Conservation (phyloP, 2,888 invertebrate species). For the Malthinus flaveolus region DNA sequence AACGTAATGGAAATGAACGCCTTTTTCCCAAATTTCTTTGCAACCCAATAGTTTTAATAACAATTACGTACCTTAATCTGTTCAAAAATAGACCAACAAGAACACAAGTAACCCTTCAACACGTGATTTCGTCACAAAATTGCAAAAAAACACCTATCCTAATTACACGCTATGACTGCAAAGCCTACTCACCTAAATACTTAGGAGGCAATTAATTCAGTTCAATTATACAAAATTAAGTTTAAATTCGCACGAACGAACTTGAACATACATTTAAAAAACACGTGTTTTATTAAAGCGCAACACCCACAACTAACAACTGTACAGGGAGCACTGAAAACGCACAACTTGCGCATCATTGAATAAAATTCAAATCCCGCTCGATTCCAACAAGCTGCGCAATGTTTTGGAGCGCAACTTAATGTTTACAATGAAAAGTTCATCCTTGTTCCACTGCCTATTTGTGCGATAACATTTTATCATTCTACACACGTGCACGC, state of each 20-base stretch:
- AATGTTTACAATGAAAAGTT: conserved; percentile 33
- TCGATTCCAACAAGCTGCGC: conserved; percentile 40
- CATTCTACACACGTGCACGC: conserved; percentile 12
- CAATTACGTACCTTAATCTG: background rate
- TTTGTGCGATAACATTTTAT: conserved; percentile 1
- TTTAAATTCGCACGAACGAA: background rate
- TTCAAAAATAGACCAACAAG: background rate
- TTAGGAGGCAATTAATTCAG: background rate
- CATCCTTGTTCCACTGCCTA: conserved; percentile 15
- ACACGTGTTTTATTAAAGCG: conserved; percentile 32
- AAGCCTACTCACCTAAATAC: background rate
- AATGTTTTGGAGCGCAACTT: conserved; percentile 30
- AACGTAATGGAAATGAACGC: conserved; percentile 17
- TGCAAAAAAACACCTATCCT: background rate
- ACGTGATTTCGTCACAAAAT: background rate
- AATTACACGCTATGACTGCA: background rate
- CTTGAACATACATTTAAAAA: conserved; percentile 20
- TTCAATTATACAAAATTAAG: background rate
- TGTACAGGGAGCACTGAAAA: conserved; percentile 37
- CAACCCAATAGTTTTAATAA: background rate
- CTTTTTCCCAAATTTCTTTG: background rate
- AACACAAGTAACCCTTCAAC: background rate
- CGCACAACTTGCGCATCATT: conserved; percentile 32
- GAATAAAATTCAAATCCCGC: conserved; percentile 39
- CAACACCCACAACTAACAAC: conserved; percentile 37